Evolutionary conservation across 2,888 invertebrate species (phyloP).

Genomic region (Acrobasis repandana): DNA sequence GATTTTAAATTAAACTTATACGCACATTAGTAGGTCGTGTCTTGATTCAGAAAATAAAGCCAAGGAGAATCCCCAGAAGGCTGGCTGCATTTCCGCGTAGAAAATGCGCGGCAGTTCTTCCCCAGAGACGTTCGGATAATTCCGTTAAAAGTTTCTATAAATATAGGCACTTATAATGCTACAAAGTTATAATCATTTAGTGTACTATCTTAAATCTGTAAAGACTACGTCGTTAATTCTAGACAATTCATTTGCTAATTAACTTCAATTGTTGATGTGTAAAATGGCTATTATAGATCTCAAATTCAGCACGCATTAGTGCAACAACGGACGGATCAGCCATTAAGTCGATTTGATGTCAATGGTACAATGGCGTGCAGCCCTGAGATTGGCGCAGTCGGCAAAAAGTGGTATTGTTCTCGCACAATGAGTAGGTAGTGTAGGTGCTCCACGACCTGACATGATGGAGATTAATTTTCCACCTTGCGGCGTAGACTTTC

Average conservation of each 20-base stretch:
- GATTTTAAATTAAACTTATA: no score
- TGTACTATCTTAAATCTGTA: not conserved
- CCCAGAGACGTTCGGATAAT: no score
- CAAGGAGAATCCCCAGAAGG: no score
- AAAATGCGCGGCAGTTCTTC: no score
- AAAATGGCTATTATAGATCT: slow-evolving; percentile 4
- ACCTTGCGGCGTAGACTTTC: slow-evolving; percentile 34
- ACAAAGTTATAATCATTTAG: no score
- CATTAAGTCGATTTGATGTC: slow-evolving; percentile 13
- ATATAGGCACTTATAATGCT: no score
- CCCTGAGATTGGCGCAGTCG: slow-evolving; percentile 16
- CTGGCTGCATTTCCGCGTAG: no score
- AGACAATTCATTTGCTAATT: not conserved
- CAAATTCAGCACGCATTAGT: slow-evolving; percentile 5
- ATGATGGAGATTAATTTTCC: slow-evolving; percentile 41
- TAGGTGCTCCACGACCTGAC: slow-evolving; percentile 26
- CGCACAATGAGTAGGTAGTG: slow-evolving; percentile 24
- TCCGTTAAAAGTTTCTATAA: no score
- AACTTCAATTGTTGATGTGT: not conserved
- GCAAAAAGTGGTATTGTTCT: slow-evolving; percentile 30
- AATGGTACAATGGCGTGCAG: slow-evolving; percentile 20
- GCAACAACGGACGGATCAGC: slow-evolving; percentile 3
- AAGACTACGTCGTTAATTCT: not conserved
- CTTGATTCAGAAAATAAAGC: no score
- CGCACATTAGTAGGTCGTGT: no score